Evolutionary conservation across 30 jellyfish, hydroid and myxozoan genomes (phyloP), one percentile per base, ranked within the genome.

Genomic region (Clytia hemisphaerica): DNA sequence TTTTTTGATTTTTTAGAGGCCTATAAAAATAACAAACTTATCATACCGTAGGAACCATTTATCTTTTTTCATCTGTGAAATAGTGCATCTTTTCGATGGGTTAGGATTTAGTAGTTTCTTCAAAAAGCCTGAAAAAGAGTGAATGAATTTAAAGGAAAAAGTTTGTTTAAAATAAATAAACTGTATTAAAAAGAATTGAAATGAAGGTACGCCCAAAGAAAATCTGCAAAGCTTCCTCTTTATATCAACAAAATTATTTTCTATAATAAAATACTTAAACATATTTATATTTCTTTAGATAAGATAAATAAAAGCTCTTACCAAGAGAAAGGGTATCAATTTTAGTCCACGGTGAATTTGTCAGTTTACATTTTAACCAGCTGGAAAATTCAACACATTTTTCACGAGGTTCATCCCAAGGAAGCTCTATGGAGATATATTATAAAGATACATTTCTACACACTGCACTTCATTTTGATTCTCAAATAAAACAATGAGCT

Each of bases 351-450:
- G 95, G 98, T 4, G 91, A 82, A 55, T 75, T 72, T 35, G 44
- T 44, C 15, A 71, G 61, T 19, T 85, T 82, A 27, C 73, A 77
- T 25, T 76, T 66, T 36, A 38, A 6, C 98, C 98, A 90, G 53
- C 75, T 81, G 21, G 51, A 16, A 63, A 70, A 92, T 55, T 92
- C 99, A 64, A 76, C 84, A 37, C 95, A 92, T 34, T 74, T 58
- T 1, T 35, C 77, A 27, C 81, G 45, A 16, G 99, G 95, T 50
- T 78, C 95, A 78, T 92, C 99, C 99, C 99, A 92, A 35, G 99
- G 99, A 22, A 92, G 72, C 38, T 92, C 99, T 92, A 38, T 26
- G 49, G 45, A 24, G 30, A 7, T 27, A 28, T 47, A 62, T 50
- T 7, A n/a, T 50, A 3, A 3, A 5, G 22, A 28, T 62, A 28